Conservation (phyloP, 2,113 vertebrate species). For the Pterocles gutturalis region DNA sequence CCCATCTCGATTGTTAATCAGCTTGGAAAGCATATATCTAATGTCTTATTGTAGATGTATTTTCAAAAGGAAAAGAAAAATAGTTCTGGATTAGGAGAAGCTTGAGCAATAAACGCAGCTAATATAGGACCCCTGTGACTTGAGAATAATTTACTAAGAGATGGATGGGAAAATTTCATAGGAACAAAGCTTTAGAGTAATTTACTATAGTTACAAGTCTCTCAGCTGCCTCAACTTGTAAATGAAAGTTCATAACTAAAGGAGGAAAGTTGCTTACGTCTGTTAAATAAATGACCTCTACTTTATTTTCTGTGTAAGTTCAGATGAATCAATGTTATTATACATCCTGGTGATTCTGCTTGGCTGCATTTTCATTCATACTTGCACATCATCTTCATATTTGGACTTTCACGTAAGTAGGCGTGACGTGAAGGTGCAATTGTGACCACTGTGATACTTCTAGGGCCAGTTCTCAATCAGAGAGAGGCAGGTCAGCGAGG, state of each 20-base stretch:
- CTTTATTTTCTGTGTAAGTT: not conserved
- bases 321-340: not conserved
- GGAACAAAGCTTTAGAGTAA: not conserved
- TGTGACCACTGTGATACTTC: not conserved
- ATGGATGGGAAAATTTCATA: not conserved
- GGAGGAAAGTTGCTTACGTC: not conserved
- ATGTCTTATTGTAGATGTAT: not conserved
- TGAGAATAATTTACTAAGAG: not conserved
- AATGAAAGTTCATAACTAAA: not conserved
- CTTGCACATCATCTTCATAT: not conserved
- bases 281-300: not conserved
- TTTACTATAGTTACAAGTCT: not conserved
- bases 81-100: not conserved
- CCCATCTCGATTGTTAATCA: not conserved
- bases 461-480: not conserved
- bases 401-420: not conserved
- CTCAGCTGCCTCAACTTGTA: not conserved
- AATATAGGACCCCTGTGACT: not conserved
- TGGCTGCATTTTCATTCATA: not conserved
- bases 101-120: not conserved
- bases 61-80: not conserved
- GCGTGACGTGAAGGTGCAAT: not conserved
- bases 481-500: not conserved
- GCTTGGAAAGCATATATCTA: not conserved
- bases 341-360: not conserved